Evolutionary conservation across 2,113 vertebrate species (phyloP).

Genomic region (Brevimyrus niger): DNA sequence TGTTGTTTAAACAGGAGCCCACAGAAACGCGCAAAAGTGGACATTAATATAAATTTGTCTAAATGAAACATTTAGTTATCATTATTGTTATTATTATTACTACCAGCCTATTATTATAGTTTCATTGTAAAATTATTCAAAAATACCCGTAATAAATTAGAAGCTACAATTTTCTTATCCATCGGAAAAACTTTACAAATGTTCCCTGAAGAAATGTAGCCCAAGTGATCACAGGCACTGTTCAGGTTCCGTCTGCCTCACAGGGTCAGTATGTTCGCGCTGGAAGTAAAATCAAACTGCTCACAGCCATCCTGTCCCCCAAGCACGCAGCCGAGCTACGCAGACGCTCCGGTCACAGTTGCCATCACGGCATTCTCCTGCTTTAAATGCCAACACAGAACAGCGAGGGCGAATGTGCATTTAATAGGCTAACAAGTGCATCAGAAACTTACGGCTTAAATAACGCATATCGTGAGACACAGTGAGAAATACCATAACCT

Average conservation of each 20-base stretch:
- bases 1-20: not conserved
- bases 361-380: not conserved
- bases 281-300: not conserved
- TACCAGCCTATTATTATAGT: not conserved
- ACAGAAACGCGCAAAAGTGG: not conserved
- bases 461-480: not conserved
- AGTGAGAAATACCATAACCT: not conserved
- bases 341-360: not conserved
- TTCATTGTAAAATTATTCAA: not conserved
- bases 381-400: slow-evolving; percentile 9
- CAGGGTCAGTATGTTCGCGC: not conserved
- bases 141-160: not conserved
- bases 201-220: slow-evolving; percentile 1
- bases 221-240: not conserved
- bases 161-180: not conserved
- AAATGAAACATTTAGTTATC: not conserved
- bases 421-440: slow-evolving; percentile 2
- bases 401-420: not conserved
- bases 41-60: not conserved
- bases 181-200: slow-evolving; percentile 2
- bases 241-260: not conserved
- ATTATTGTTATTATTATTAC: not conserved
- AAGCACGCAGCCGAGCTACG: not conserved
- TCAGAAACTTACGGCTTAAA: not conserved
- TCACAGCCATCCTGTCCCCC: not conserved